Percentiles rank a stretch among this genome's conserved stretches.
Conservation (phyloP, 2,113 vertebrate genomes). For the Propithecus coquereli region DNA sequence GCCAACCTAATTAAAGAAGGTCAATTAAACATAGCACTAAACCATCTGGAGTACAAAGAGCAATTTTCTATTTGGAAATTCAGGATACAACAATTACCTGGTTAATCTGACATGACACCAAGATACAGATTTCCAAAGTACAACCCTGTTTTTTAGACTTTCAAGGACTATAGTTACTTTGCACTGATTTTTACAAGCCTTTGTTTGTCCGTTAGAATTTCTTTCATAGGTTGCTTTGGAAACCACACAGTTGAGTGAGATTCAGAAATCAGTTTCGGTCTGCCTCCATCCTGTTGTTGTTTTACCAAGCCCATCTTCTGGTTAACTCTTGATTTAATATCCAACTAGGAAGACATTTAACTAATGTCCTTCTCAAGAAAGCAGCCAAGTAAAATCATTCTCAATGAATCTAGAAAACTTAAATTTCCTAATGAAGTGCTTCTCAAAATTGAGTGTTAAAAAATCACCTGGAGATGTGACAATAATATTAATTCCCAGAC, state of each 20-base stretch:
- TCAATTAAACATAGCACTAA: constrained; percentile 63
- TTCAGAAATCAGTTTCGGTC: constrained; percentile 17
- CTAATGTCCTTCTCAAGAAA: constrained; percentile 6
- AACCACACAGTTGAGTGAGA: neutral
- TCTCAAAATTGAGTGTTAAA: constrained; percentile 35
- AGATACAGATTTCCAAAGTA: neutral
- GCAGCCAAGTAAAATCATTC: neutral
- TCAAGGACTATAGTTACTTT: neutral
- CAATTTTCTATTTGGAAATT: constrained; percentile 54
- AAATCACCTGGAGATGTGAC: neutral
- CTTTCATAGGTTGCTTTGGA: neutral
- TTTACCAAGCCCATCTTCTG: neutral
- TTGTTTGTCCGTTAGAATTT: constrained; percentile 14
- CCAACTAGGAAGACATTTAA: neutral
- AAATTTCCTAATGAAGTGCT: neutral
- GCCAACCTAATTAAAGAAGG: constrained; percentile 60
- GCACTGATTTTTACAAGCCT: neutral
- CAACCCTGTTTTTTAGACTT: constrained; percentile 21
- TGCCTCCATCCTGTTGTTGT: neutral
- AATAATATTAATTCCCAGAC: neutral
- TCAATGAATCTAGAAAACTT: neutral
- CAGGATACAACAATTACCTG: constrained; percentile 55
- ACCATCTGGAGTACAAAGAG: constrained; percentile 25
- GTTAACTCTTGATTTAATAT: constrained; percentile 20
- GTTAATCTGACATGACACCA: constrained; percentile 66